Conservation (phyloP, 1,140 invertebrate species). For the Acyrthosiphon pisum region DNA sequence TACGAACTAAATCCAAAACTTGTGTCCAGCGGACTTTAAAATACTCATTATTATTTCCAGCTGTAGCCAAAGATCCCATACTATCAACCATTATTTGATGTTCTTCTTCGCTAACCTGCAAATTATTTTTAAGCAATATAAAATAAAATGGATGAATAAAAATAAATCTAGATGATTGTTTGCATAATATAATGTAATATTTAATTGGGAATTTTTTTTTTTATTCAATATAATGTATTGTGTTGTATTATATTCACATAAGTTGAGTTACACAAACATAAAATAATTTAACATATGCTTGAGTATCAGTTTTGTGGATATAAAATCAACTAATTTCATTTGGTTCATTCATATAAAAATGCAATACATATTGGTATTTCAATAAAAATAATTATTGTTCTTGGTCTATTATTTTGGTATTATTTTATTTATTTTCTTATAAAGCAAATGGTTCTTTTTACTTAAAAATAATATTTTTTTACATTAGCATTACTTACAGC, state of each 20-base stretch:
- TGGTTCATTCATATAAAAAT: not conserved
- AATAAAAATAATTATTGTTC: not conserved
- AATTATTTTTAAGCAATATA: not conserved
- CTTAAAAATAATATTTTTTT: not conserved
- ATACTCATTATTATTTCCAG: conserved; percentile 66
- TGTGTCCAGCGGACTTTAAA: conserved; percentile 88
- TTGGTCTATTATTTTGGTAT: no score
- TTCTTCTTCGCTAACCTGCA: conserved; percentile 68
- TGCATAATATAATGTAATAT: not conserved
- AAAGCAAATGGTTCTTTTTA: no score
- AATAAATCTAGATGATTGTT: not conserved
- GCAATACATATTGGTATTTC: not conserved
- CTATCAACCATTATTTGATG: not conserved
- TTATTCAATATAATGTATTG: not conserved
- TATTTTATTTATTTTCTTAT: no score
- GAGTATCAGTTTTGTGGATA: no score
- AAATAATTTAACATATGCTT: not conserved
- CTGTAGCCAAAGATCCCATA: not conserved
- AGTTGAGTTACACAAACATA: not conserved
- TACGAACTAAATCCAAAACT: conserved; percentile 84
- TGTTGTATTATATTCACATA: not conserved
- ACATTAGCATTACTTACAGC: conserved; percentile 56
- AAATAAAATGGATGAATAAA: not conserved
- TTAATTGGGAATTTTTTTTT: not conserved
- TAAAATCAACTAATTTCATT: not conserved